phyloP scores from a whole-genome alignment of 2,888 invertebrate genomes.

The Schrankia costaestrigalis region DNA sequence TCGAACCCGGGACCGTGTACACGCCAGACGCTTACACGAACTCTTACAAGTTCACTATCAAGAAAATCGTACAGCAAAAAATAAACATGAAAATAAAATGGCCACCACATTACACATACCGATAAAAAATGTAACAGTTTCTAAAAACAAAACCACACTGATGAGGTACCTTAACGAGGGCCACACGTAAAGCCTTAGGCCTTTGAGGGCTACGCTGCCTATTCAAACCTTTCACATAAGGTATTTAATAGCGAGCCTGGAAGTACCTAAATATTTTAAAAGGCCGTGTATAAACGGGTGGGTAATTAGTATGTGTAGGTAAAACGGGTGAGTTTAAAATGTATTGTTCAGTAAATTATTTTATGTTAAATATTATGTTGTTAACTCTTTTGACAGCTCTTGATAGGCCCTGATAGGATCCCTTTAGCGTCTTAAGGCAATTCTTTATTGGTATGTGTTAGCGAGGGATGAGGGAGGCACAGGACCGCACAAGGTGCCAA shows the following conservation, averaged over 20 bases:
- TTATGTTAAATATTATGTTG: too few species aligned
- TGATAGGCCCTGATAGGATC: too few species aligned
- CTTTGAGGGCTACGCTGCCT: slow-evolving; percentile 6
- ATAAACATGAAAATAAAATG: not conserved
- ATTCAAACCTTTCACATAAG: slow-evolving; percentile 10
- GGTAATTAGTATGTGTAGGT: slow-evolving; percentile 6
- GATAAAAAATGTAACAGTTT: slow-evolving; percentile 1
- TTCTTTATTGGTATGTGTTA: too few species aligned
- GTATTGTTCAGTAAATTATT: slow-evolving; percentile 3
- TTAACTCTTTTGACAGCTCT: too few species aligned
- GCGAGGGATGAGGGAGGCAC: too few species aligned
- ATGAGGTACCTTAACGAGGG: slow-evolving; percentile 27
- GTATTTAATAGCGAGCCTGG: slow-evolving; percentile 6
- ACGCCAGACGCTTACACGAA: too few species aligned
- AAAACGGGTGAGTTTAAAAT: slow-evolving; percentile 2
- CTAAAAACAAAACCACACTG: slow-evolving; percentile 28
- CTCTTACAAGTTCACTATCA: too few species aligned
- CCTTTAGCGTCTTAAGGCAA: too few species aligned
- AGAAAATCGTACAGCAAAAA: too few species aligned
- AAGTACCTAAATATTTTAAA: slow-evolving; percentile 12
- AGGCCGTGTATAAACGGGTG: not conserved
- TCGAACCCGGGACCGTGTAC: too few species aligned
- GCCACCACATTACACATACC: slow-evolving; percentile 1
- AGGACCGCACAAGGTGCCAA: too few species aligned
- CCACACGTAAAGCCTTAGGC: not conserved